These are phyloP conservation scores for Neolamprologus modestus DNA, from an alignment of 2,113 vertebrate genomes.

Conservation along the genomic window DNA sequence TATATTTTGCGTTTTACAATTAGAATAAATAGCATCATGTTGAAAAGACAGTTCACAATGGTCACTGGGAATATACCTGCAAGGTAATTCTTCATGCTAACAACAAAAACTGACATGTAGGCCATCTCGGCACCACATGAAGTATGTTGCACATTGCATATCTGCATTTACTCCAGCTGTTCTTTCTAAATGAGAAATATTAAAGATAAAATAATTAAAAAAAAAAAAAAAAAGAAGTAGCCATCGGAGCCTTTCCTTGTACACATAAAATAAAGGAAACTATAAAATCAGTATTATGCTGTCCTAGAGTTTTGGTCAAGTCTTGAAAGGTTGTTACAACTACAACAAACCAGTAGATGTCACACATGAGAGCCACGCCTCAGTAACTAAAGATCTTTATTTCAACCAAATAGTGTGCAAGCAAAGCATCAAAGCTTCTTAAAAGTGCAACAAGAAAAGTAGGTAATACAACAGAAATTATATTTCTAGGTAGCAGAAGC, in stretches of 20 bases:
- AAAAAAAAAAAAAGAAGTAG: neutral
- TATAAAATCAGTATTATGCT: neutral
- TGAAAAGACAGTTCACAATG: neutral
- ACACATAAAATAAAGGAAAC: neutral
- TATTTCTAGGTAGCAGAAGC: neutral
- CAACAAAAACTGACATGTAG: neutral
- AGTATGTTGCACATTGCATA: neutral
- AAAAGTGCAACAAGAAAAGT: neutral
- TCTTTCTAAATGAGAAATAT: neutral
- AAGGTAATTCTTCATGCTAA: neutral
- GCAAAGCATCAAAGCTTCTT: neutral
- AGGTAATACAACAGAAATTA: neutral
- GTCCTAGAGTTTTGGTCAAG: neutral
- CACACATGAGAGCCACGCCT: neutral
- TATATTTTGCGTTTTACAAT: neutral
- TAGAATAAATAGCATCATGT: neutral
- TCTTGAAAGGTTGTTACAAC: neutral
- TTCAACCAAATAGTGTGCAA: neutral
- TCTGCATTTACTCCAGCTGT: neutral
- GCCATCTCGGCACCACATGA: neutral
- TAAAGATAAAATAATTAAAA: neutral
- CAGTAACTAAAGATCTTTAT: neutral
- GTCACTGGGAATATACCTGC: neutral
- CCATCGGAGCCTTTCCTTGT: neutral
- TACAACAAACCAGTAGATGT: neutral